Conservation (phyloP, 2,888 invertebrate species). For the Caenorhabditis auriculariae region DNA sequence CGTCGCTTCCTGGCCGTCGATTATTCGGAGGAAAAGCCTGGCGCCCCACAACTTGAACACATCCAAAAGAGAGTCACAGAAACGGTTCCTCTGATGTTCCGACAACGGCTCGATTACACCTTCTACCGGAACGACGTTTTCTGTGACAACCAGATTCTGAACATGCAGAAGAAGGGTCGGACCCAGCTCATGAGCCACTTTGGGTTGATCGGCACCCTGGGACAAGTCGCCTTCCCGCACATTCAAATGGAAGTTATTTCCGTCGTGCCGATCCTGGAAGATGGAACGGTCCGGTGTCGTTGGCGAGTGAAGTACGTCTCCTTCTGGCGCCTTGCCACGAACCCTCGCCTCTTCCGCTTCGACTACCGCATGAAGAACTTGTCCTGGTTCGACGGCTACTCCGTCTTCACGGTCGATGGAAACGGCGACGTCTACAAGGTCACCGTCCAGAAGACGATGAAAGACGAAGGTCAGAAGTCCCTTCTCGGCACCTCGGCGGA, state of each 20-base stretch:
- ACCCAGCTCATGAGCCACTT: slow-evolving; percentile 49
- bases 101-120: slow-evolving; percentile 56
- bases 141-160: slow-evolving; percentile 56
- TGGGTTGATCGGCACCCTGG: slow-evolving; percentile 43
- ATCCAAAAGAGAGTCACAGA: slow-evolving; percentile 46
- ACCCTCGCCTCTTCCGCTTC: slow-evolving; percentile 36
- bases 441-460: slow-evolving; percentile 36
- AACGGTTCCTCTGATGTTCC: slow-evolving; percentile 59
- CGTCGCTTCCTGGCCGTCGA: too few relatives aligned
- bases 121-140: slow-evolving; percentile 60
- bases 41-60: slow-evolving; percentile 57
- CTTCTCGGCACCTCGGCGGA: slow-evolving; percentile 16
- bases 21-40: slow-evolving; percentile 46
- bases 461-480: slow-evolving; percentile 22
- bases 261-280: slow-evolving; percentile 52
- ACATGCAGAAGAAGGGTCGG: slow-evolving; percentile 40
- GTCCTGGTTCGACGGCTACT: slow-evolving; percentile 59
- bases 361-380: slow-evolving; percentile 41
- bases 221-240: slow-evolving; percentile 47
- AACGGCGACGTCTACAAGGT: slow-evolving; percentile 57
- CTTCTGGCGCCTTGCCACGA: slow-evolving; percentile 26
- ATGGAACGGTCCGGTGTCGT: slow-evolving; percentile 60
- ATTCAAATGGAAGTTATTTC: slow-evolving; percentile 48
- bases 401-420: slow-evolving; percentile 57
- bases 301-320: slow-evolving; percentile 58